Percentiles rank a stretch among this genome's conserved stretches.
phyloP scores from a whole-genome alignment of 2,113 vertebrate genomes.

The Neolamprologus cancellatus region DNA sequence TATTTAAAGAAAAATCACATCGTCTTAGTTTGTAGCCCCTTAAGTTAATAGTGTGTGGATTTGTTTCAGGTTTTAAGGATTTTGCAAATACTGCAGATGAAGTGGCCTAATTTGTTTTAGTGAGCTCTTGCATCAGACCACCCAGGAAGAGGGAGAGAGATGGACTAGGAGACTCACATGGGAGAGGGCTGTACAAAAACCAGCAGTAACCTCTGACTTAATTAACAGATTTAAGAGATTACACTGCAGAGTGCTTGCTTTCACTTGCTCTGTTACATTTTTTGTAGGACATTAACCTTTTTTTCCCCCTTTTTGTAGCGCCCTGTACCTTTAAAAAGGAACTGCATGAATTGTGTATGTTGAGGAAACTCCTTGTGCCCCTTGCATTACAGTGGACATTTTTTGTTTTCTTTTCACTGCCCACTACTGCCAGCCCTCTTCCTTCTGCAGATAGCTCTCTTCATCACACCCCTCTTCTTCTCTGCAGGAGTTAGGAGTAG shows the following conservation, averaged over 20 bases:
- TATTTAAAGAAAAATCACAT: neutral
- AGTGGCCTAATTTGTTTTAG: slow-evolving; percentile 10
- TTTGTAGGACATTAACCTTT: neutral
- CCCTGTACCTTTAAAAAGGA: neutral
- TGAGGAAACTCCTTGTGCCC: slow-evolving; percentile 3
- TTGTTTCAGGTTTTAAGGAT: neutral
- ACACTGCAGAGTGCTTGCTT: neutral
- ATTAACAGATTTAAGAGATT: slow-evolving; percentile 46
- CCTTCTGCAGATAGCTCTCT: neutral
- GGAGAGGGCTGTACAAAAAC: neutral
- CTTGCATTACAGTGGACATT: neutral
- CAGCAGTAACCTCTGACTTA: slow-evolving; percentile 16
- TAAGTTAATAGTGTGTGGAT: neutral
- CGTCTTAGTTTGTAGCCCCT: neutral
- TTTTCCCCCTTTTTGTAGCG: rapidly evolving
- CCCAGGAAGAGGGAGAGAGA: slow-evolving; percentile 25
- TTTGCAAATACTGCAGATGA: neutral
- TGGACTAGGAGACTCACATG: neutral
- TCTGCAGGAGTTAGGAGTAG: neutral
- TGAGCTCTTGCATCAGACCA: slow-evolving; percentile 29
- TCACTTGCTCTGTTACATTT: neutral
- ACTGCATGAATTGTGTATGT: neutral
- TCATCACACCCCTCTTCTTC: neutral
- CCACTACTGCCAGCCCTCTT: neutral
- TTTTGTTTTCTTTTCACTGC: neutral